These are phyloP conservation scores for Anoplopoma fimbria DNA, from an alignment of 2,113 vertebrate species.

Conservation along the genomic window DNA sequence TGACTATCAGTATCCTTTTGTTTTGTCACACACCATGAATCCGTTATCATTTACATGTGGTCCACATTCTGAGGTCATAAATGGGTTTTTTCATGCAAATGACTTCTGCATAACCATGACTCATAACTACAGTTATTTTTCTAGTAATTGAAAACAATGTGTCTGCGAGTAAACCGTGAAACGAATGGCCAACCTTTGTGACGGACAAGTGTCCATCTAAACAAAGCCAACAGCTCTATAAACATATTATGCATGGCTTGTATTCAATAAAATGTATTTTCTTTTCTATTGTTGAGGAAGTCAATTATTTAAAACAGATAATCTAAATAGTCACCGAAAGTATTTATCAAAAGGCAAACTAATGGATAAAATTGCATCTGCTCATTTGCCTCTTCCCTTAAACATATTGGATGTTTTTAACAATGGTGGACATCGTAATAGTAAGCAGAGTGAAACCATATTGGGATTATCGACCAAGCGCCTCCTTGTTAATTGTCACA, in stretches of 20 bases:
- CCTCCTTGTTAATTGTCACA: conserved; percentile 81
- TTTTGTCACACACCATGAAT: conserved; percentile 22
- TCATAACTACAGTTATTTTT: conserved; percentile 22
- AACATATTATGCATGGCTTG: background rate
- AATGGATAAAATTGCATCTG: background rate
- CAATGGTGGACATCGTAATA: conserved; percentile 45
- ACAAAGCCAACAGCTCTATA: background rate
- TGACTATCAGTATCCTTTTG: conserved; percentile 51
- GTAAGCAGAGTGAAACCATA: conserved; percentile 48
- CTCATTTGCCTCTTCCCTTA: background rate
- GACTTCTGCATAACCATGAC: conserved; percentile 42
- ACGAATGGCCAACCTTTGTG: background rate
- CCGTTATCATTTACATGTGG: conserved; percentile 74
- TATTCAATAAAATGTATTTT: background rate
- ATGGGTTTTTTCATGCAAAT: conserved; percentile 67
- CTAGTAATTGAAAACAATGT: conserved; percentile 46
- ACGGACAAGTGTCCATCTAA: background rate
- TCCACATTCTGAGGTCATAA: conserved; percentile 31
- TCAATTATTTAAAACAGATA: conserved; percentile 5
- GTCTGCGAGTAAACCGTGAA: conserved; percentile 14
- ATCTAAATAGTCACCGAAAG: background rate
- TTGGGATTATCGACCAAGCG: conserved; percentile 69
- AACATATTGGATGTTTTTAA: conserved; percentile 28
- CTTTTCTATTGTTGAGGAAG: background rate
- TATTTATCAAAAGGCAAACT: background rate